Conservation (phyloP, 2,888 invertebrate species). For the Malthinus seriepunctatus region DNA sequence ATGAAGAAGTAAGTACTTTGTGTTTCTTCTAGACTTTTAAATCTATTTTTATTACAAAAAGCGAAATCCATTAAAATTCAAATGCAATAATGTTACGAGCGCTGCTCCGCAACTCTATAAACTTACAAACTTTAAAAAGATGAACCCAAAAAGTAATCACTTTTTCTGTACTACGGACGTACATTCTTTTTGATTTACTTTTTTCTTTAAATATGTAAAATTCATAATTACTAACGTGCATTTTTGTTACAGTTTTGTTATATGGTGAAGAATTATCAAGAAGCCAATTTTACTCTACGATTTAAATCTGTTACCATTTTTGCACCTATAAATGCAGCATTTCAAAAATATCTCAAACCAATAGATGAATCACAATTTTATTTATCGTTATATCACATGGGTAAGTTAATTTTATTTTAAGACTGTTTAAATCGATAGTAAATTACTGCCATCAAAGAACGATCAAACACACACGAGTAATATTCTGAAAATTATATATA, state of each 20-base stretch:
- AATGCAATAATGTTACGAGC: constrained; percentile 5
- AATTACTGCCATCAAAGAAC: neutral
- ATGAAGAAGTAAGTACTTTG: no score
- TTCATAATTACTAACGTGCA: neutral
- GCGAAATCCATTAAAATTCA: constrained; percentile 1
- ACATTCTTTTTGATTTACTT: neutral
- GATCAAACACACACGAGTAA: neutral
- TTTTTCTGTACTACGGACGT: neutral
- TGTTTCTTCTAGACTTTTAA: no score
- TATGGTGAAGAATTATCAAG: constrained; percentile 70
- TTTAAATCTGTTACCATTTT: constrained; percentile 83
- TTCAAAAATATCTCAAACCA: constrained; percentile 70
- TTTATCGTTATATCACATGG: constrained; percentile 79
- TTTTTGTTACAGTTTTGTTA: constrained; percentile 75
- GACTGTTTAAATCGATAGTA: neutral
- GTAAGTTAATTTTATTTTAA: constrained; percentile 64
- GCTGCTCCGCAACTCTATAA: constrained; percentile 9
- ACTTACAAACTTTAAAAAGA: constrained; percentile 9
- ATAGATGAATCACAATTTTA: constrained; percentile 57
- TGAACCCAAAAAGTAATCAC: constrained; percentile 7
- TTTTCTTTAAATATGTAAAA: neutral
- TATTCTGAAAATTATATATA: neutral
- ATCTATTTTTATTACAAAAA: no score
- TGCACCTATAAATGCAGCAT: constrained; percentile 86
- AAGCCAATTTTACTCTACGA: constrained; percentile 73